Conservation (phyloP, 2,113 vertebrate genomes). For the Microcebus lehilahytsara region DNA sequence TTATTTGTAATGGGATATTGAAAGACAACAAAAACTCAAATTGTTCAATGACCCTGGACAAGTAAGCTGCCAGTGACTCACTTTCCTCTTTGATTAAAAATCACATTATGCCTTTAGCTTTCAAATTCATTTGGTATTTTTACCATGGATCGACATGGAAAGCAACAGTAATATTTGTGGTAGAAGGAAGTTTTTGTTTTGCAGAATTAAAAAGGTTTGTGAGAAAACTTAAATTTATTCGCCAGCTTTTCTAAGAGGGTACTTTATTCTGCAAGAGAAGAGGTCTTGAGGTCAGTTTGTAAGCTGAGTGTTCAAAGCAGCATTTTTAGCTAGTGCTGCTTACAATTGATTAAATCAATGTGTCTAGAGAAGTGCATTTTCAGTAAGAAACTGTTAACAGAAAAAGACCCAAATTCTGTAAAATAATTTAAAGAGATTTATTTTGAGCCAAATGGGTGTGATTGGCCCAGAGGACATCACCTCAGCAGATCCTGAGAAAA, state of each 20-base stretch:
- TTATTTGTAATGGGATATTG: neutral
- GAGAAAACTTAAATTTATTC: neutral
- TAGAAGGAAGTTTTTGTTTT: neutral
- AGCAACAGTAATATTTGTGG: neutral
- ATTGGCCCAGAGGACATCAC: too few relatives aligned
- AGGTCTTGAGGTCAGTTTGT: neutral
- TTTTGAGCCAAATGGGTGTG: too few relatives aligned
- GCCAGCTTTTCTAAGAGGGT: neutral
- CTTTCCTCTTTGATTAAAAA: neutral
- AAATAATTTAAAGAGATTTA: too few relatives aligned
- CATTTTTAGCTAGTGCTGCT: neutral
- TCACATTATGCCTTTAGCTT: neutral
- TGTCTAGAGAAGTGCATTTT: neutral
- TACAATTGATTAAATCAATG: neutral
- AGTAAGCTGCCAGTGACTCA: neutral
- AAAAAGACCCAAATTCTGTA: too few relatives aligned
- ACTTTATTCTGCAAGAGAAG: neutral
- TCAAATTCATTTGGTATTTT: neutral
- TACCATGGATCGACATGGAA: neutral
- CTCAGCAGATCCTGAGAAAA: too few relatives aligned
- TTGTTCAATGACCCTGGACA: neutral
- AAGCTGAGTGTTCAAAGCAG: neutral
- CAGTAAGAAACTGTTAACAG: neutral
- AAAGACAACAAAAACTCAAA: neutral
- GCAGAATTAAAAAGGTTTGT: neutral